Evolutionary conservation across 2,888 invertebrate genomes (phyloP).

Genomic region (Macrosoma leucophasiata): DNA sequence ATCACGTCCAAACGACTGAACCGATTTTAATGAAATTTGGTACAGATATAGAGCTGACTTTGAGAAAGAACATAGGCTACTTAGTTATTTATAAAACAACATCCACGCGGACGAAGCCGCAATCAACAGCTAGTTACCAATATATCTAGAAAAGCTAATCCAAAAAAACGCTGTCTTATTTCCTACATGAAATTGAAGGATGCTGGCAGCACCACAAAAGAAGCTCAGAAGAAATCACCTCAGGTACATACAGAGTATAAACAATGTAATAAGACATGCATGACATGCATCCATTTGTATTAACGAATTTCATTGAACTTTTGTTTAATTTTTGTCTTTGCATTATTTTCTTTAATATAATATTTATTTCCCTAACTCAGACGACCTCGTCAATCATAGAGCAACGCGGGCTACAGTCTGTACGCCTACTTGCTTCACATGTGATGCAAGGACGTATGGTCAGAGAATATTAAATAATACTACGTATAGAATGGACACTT

Average conservation of each 20-base stretch:
- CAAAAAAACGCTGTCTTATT: background rate
- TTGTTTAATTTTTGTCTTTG: background rate
- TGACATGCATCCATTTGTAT: background rate
- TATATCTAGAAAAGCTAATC: constrained; percentile 1
- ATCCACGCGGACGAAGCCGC: too few relatives aligned
- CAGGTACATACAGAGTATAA: constrained; percentile 1
- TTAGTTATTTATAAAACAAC: too few relatives aligned
- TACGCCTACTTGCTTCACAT: constrained; percentile 1
- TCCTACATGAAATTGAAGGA: constrained; percentile 1
- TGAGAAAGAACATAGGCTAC: too few relatives aligned
- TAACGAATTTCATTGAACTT: constrained; percentile 1
- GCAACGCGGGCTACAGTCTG: background rate
- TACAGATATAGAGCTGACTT: too few relatives aligned
- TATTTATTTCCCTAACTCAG: background rate
- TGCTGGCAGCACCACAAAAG: constrained; percentile 1
- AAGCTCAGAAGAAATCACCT: constrained; percentile 2
- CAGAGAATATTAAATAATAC: too few relatives aligned
- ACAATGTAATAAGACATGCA: constrained; percentile 1
- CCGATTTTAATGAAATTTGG: too few relatives aligned
- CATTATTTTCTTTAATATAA: background rate
- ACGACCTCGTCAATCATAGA: background rate
- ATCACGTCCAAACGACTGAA: too few relatives aligned
- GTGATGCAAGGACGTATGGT: constrained; percentile 1
- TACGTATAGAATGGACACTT: too few relatives aligned
- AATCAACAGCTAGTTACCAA: too few relatives aligned